These are phyloP conservation scores for Melospiza melodia DNA, from an alignment of 2,113 vertebrate species.

Conservation along the genomic window DNA sequence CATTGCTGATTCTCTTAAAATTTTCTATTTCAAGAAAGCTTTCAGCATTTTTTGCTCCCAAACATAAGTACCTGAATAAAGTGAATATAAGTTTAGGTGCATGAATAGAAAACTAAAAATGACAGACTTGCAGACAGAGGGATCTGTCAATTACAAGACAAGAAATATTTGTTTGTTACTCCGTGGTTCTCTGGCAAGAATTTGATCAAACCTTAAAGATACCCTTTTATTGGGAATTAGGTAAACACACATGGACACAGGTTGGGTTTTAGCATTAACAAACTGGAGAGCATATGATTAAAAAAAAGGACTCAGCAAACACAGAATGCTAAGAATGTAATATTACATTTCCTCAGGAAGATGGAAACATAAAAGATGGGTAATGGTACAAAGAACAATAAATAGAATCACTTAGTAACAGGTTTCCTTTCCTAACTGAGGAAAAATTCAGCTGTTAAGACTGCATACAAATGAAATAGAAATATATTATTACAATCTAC, in stretches of 20 bases:
- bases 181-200: not conserved
- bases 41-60: not conserved
- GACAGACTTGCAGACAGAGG: not conserved
- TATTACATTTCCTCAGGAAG: not conserved
- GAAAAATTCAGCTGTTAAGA: not conserved
- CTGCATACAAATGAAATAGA: not conserved
- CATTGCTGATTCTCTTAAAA: not conserved
- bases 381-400: not conserved
- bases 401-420: not conserved
- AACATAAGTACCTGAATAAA: not conserved
- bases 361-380: not conserved
- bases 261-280: not conserved
- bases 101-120: not conserved
- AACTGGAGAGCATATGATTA: not conserved
- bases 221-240: not conserved
- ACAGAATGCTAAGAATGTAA: not conserved
- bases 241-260: not conserved
- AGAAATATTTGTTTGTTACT: not conserved
- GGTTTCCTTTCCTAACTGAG: not conserved
- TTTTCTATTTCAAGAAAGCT: not conserved
- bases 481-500: not conserved
- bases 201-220: not conserved
- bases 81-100: not conserved
- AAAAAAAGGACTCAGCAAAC: not conserved
- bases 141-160: not conserved